phyloP scores from a whole-genome alignment of 2,113 vertebrate species.

The Megalops atlanticus region DNA sequence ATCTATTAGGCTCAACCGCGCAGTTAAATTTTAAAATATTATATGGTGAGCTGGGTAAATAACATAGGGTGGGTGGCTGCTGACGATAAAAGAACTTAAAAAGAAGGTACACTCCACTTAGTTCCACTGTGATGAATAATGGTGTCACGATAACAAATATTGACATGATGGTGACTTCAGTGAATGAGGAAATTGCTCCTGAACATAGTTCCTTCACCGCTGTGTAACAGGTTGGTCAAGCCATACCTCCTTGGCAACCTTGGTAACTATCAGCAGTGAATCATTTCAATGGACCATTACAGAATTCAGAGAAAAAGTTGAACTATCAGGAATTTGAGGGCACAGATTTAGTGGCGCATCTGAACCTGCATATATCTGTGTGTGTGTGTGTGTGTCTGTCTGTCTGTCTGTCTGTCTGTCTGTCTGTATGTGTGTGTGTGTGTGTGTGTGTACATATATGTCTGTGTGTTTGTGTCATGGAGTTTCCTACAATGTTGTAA shows the following conservation, averaged over 20 bases:
- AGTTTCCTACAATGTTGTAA: not conserved
- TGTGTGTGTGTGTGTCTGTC: no score
- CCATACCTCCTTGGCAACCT: not conserved
- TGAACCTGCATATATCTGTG: no score
- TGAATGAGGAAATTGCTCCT: conserved; percentile 63
- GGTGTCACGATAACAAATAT: conserved; percentile 68
- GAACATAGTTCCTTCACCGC: conserved; percentile 45
- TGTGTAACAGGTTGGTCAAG: conserved; percentile 62
- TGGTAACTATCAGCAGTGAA: not conserved
- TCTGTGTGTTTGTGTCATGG: not conserved
- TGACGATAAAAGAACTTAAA: not conserved
- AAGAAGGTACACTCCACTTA: no score
- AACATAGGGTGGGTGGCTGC: not conserved
- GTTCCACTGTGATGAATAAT: conserved; percentile 45
- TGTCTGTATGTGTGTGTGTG: no score
- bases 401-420: no score
- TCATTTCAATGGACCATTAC: no score
- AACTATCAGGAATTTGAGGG: no score
- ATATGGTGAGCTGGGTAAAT: not conserved
- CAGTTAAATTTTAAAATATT: not conserved
- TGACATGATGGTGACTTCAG: conserved; percentile 67
- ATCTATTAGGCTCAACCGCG: conserved; percentile 39
- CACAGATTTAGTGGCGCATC: no score
- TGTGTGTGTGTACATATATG: no score
- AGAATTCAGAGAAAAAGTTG: no score